Conservation (phyloP, 1,140 invertebrate genomes). For the Schlechtendalia chinensis region DNA sequence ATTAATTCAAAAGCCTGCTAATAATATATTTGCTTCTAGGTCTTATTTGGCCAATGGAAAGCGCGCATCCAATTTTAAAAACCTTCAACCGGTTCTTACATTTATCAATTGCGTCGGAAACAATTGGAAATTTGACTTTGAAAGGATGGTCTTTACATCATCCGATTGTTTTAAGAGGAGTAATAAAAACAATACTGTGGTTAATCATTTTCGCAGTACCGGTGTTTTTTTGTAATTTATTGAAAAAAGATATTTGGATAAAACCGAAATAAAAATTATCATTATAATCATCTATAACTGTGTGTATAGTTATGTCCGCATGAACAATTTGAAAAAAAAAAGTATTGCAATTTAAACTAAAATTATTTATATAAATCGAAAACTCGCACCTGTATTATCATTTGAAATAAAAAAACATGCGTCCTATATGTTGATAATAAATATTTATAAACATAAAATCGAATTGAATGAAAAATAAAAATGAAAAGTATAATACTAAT, state of each 20-base stretch:
- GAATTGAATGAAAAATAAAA: no score
- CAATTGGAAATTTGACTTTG: slow-evolving; percentile 82
- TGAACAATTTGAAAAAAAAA: no score
- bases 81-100: slow-evolving; percentile 82
- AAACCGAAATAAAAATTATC: slow-evolving; percentile 30
- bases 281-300: no score
- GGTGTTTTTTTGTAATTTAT: slow-evolving; percentile 73
- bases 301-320: no score
- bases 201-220: slow-evolving; percentile 78
- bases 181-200: slow-evolving; percentile 83
- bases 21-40: slow-evolving; percentile 57
- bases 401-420: no score
- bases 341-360: no score
- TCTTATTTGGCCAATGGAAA: slow-evolving; percentile 83
- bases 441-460: no score
- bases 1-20: no score
- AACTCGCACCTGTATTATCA: no score
- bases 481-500: no score
- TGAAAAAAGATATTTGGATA: slow-evolving; percentile 64
- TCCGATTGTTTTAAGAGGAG: slow-evolving; percentile 83
- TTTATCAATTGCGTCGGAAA: slow-evolving; percentile 85
- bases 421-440: no score
- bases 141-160: slow-evolving; percentile 82
- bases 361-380: no score
- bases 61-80: slow-evolving; percentile 78